Evolutionary conservation across 92 coral and sea anemone genomes (phyloP).

Genomic region (Scolanthus callimorphus): DNA sequence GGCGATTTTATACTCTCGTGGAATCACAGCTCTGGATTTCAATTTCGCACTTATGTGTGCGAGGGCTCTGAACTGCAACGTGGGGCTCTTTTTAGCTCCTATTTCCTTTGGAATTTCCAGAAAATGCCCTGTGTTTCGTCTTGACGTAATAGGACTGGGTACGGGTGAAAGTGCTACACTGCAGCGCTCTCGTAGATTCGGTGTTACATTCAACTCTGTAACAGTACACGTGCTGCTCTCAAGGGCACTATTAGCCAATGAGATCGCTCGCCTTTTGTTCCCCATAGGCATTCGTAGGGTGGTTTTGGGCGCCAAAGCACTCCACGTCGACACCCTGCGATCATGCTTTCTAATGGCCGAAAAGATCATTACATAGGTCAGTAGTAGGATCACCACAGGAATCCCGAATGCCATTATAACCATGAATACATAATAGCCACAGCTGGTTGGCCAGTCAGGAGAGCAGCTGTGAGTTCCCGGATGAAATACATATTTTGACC

Average conservation of each 20-base stretch:
- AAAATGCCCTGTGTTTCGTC: slow-evolving; percentile 17
- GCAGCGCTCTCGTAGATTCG: slow-evolving; percentile 6
- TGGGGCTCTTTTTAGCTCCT: slow-evolving; percentile 21
- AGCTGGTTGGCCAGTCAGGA: slow-evolving; percentile 66
- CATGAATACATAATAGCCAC: slow-evolving; percentile 72
- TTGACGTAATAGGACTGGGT: slow-evolving; percentile 3
- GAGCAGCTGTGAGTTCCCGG: slow-evolving; percentile 85
- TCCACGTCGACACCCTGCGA: slow-evolving; percentile 68
- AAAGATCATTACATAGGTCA: slow-evolving; percentile 79
- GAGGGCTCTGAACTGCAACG: slow-evolving; percentile 42
- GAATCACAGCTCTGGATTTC: slow-evolving; percentile 38
- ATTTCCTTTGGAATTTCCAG: slow-evolving; percentile 19
- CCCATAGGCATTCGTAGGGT: slow-evolving; percentile 10
- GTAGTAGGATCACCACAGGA: slow-evolving; percentile 65
- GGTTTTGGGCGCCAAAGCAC: slow-evolving; percentile 10
- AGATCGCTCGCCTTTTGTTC: not conserved
- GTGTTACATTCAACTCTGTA: not conserved
- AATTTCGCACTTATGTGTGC: slow-evolving; percentile 40
- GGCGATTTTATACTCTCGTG: slow-evolving; percentile 91
- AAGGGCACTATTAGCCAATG: not conserved
- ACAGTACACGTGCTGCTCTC: not conserved
- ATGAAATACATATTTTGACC: slow-evolving; percentile 59
- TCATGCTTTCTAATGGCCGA: slow-evolving; percentile 65
- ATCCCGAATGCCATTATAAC: slow-evolving; percentile 58
- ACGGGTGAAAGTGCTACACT: slow-evolving; percentile 9